phyloP scores from a whole-genome alignment of 1,140 invertebrate species.

The Plectrocnemia conspersa region DNA sequence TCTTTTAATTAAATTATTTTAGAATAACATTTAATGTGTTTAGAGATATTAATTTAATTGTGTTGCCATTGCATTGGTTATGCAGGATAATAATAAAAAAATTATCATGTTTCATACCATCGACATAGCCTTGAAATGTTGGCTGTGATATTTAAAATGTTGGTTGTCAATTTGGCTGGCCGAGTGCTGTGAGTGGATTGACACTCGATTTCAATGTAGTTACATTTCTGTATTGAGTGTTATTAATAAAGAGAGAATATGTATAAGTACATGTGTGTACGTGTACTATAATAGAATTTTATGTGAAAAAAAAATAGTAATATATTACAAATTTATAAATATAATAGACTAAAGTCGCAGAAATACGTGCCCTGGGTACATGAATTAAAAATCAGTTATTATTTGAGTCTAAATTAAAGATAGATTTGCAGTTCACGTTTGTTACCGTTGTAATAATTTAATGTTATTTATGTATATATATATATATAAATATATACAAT shows the following conservation, averaged over 20 bases:
- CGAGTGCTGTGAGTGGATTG: conserved; percentile 31
- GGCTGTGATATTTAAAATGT: conserved; percentile 36
- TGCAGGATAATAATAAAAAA: conserved; percentile 18
- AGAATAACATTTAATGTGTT: conserved; percentile 29
- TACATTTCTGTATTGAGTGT: conserved; percentile 24
- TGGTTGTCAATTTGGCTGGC: conserved; percentile 36
- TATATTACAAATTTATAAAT: conserved; percentile 11
- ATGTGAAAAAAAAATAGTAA: conserved; percentile 1
- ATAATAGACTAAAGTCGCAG: not conserved
- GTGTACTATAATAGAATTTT: not conserved
- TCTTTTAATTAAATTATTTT: conserved; percentile 33
- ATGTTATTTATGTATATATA: conserved; percentile 26
- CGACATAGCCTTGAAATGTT: conserved; percentile 35
- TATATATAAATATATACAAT: conserved; percentile 4
- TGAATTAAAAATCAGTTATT: no score
- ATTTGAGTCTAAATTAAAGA: conserved; percentile 5
- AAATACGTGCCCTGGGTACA: no score
- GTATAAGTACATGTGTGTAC: not conserved
- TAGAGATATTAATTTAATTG: conserved; percentile 30
- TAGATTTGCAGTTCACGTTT: conserved; percentile 17
- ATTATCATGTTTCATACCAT: conserved; percentile 31
- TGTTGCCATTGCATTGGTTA: conserved; percentile 32
- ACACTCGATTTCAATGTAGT: conserved; percentile 28
- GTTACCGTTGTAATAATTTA: conserved; percentile 28
- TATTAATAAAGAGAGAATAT: not conserved